Base-by-base conservation (phyloP, 2,113 vertebrate species). In the Brachirus orientalis region DNA sequence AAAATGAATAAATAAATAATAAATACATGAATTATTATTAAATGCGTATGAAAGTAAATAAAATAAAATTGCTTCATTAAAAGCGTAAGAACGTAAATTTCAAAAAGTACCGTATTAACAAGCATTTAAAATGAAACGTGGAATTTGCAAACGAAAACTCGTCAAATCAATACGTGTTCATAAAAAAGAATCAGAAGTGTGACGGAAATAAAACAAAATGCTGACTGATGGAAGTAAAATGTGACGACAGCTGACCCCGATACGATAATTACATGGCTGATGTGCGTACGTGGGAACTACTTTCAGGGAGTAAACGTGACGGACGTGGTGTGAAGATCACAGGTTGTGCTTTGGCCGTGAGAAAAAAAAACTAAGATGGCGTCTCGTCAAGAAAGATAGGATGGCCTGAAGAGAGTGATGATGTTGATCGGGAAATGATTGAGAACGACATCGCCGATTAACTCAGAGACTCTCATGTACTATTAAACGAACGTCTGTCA, bases 291-390 rank as follows among this genome's bases (percentile, higher is more conserved):
- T 76, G 86, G 53, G 88, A 10, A 83, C 86, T 90, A 90, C 63
- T 84, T 87, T 84, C 65, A 66, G 82, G 59, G 77, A 80, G 78
- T 62, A 60, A 78, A 86, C 78, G 84, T 77, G 77, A 62, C 36
- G 67, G 37, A 83, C 77, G 74, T 52, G 51, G 16, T 47, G 70
- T 53, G 72, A 74, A 75, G 77, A 87, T 65, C 52, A 45, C 70
- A 70, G 83, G 83, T 72, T 82, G 90, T 91, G 88, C 85, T 92
- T 88, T 82, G 88, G 89, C 84, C 85, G 89, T 91, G 91, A 90
- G 80, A 28, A 82, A 87, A 85, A 90, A 92, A 90, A 92, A 86
- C 83, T 91, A 94, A 93, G 91, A 94, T 94, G 93, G 93, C 92
- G 92, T 86, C 86, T 88, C 88, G 80, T 91, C 81, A 85, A 90